Base-by-base conservation (phyloP, 2,797 vertebrate species). In the Neostethus bicornis region DNA sequence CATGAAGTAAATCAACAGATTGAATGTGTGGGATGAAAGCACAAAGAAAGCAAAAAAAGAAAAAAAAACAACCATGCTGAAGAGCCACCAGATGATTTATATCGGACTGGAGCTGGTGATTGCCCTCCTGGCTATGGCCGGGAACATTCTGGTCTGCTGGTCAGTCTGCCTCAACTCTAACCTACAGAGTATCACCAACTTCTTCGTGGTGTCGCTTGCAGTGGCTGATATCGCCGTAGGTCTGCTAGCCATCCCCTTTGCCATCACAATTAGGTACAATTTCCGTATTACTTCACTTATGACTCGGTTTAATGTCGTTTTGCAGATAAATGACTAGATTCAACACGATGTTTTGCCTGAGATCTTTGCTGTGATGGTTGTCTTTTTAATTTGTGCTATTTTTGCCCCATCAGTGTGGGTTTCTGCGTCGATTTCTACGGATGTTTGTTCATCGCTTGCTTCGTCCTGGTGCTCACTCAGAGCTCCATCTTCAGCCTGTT, bases 401-500 rank as follows among this genome's bases (percentile, higher is more conserved):
- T 47, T 66, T 14, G 31, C 17, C 2, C 21, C 64, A 32, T 93
- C 90, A 99, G 97, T 81, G 94, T 81, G 0, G 97, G 97, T 21
- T 97, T 99, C 89, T 98, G 96, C 28, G 92, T 94, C 2, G 82
- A 93, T 70, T 98, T 97, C 90, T 91, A 95, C 1, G 93, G 94
- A 81, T 99, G 97, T 85, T 94, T 99, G 38, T 99, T 99, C 90
- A 94, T 98, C 1, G 95, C 94, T 70, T 99, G 97, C 91, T 98
- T 99, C 0, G 93, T 98, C 44, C 92, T 99, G 68, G 94, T 98
- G 63, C 90, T 99, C 84, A 99, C 97, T 0, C 97, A 99, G 90
- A 96, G 94, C 74, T 99, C 97, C 16, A 99, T 99, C 90, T 99
- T 99, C 90, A 98, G 96, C 79, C 92, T 99, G 56, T 90, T 99